Evolutionary conservation across 37 sponge, comb jelly and placozoan species (phyloP), one percentile per base, ranked within the genome.

Genomic region (Chondrosia reniformis): DNA sequence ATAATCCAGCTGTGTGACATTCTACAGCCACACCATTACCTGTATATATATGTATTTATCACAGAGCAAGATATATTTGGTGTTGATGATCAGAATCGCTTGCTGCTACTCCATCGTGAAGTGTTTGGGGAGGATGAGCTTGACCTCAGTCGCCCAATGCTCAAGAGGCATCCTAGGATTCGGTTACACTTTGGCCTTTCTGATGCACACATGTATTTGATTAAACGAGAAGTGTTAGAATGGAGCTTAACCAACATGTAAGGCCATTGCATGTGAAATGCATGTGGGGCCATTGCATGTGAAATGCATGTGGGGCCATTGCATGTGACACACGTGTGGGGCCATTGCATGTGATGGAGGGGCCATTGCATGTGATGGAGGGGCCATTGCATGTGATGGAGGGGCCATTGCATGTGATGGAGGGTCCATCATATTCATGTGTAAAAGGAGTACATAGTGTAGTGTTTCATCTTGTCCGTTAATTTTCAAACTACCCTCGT

Each of bases 141-240:
- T 19, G 43, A 69, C 10, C 22, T 69, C 22, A 69, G 72, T 6
- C 77, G 94, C n/a, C n/a, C 78, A 15, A 22, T 84, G 78, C 57
- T 74, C 5, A 54, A 45, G 36, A 79, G 73, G 46, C 62, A 84
- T 62, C 92, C 95, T 13, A 83, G 83, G 55, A 77, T 95, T 10
- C 76, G 59, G 58, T 34, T 95, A 9, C 63, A 45, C 46, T 81
- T 83, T 43, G 79, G 78, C 36, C 80, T 96, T 7, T 31, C 76
- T 30, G 97, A 96, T 56, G 83, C 86, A 69, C 97, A 96, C 54
- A 56, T 96, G 43, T 96, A 96, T 69, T 72, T 96, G 19, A 76
- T 96, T 58, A 81, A 81, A 37, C 66, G 76, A 17, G 80, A 89
- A 81, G 82, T 93, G 4, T 37, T 96, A 57, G 97, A 96, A 21